Evolutionary conservation across 2,888 invertebrate species (phyloP).

Genomic region (Ichneumon xanthorius): DNA sequence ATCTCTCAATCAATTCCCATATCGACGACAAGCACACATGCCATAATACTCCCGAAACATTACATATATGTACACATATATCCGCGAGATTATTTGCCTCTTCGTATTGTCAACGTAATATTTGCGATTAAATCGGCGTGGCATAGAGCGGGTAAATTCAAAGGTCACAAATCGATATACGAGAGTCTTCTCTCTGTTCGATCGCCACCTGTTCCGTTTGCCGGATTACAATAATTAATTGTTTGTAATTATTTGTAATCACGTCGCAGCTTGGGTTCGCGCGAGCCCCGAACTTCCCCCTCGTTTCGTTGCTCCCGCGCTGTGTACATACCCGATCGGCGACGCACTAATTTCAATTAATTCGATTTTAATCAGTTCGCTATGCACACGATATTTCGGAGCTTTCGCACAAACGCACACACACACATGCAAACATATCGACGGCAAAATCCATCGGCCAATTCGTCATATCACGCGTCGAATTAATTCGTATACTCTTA

Average conservation of each 20-base stretch:
- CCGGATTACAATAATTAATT: conserved; percentile 73
- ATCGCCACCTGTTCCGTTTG: conserved; percentile 26
- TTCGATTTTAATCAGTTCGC: conserved; percentile 74
- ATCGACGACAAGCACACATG: not conserved
- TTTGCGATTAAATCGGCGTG: conserved; percentile 6
- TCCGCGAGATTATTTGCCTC: conserved; percentile 1
- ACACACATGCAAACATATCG: conserved; percentile 38
- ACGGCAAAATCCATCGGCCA: conserved; percentile 67
- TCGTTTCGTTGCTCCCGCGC: not conserved
- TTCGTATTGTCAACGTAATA: not conserved
- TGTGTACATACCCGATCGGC: conserved; percentile 53
- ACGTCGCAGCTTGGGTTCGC: conserved; percentile 48
- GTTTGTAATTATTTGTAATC: conserved; percentile 69
- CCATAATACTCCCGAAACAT: not conserved
- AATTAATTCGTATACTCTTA: conserved; percentile 71
- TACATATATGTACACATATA: not conserved
- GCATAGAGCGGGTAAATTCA: conserved; percentile 2
- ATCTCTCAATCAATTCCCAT: conserved; percentile 11
- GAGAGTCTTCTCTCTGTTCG: conserved; percentile 3
- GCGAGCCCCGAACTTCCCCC: not conserved
- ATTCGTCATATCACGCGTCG: conserved; percentile 70
- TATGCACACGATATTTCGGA: conserved; percentile 57
- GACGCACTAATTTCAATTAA: conserved; percentile 73
- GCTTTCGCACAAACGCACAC: conserved; percentile 25
- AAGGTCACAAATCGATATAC: conserved; percentile 34